These are phyloP conservation scores for Macropus fuliginosus DNA, from an alignment of 2,797 vertebrate species.

Conservation along the genomic window DNA sequence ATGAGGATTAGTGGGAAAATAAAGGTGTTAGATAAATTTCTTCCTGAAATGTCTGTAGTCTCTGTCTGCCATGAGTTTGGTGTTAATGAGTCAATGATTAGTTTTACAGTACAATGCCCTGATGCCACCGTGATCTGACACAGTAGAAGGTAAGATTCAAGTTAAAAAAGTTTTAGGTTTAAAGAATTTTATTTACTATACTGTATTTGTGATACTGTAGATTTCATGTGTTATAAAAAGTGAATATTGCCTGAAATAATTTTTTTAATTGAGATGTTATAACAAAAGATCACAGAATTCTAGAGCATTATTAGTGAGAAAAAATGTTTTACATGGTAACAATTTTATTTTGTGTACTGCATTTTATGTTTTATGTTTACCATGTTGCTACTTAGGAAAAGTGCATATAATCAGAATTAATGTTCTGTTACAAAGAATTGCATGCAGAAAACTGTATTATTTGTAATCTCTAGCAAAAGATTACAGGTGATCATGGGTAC, in stretches of 20 bases:
- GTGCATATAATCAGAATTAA: too few relatives aligned
- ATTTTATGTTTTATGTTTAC: neutral
- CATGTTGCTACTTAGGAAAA: neutral
- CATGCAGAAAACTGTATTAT: neutral
- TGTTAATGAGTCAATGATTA: neutral
- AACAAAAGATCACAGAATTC: too few relatives aligned
- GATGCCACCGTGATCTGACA: neutral
- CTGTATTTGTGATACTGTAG: too few relatives aligned
- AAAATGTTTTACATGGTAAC: too few relatives aligned
- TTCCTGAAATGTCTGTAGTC: neutral
- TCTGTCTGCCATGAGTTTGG: neutral
- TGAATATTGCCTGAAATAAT: too few relatives aligned
- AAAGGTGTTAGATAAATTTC: neutral
- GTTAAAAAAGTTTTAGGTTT: neutral
- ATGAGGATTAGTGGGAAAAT: neutral
- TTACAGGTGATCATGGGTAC: neutral
- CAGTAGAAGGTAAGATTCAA: neutral
- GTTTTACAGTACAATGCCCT: neutral
- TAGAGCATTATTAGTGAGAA: too few relatives aligned
- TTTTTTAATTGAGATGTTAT: too few relatives aligned
- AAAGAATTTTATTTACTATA: too few relatives aligned
- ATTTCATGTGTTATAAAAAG: too few relatives aligned
- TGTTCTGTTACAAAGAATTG: too few relatives aligned
- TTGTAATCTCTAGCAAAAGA: neutral
- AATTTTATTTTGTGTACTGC: neutral